Evolutionary conservation across 92 coral and sea anemone genomes (phyloP).

Genomic region (Micromussa lordhowensis): DNA sequence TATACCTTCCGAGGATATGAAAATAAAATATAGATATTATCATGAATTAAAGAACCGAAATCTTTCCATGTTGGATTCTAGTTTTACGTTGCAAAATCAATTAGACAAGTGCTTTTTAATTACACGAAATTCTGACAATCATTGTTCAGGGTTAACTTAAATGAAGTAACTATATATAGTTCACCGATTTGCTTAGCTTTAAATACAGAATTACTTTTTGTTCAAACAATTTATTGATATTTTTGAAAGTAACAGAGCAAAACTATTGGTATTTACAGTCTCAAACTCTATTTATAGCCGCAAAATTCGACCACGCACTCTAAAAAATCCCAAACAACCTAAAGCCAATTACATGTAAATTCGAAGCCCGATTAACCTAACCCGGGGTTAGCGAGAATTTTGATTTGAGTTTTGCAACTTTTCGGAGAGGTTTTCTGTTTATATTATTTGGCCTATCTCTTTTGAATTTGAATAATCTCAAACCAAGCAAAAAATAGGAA

Average conservation of each 20-base stretch:
- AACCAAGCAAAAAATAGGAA: too few relatives aligned
- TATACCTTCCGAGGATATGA: not conserved
- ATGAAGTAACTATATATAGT: not conserved
- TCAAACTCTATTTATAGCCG: not conserved
- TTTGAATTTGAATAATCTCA: too few relatives aligned
- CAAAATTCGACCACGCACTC: not conserved
- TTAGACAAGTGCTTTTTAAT: not conserved
- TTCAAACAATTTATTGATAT: not conserved
- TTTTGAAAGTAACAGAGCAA: not conserved
- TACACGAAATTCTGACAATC: not conserved
- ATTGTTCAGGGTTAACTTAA: not conserved
- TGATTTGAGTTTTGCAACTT: too few relatives aligned
- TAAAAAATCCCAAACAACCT: not conserved
- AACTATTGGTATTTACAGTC: not conserved
- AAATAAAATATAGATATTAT: too few relatives aligned
- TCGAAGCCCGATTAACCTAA: too few relatives aligned
- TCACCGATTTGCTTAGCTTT: not conserved
- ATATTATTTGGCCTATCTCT: too few relatives aligned
- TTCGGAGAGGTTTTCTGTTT: too few relatives aligned
- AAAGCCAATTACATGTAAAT: not conserved
- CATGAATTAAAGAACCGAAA: not conserved
- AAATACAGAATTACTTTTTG: not conserved
- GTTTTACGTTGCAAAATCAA: not conserved
- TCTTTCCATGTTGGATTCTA: not conserved
- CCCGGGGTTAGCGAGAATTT: too few relatives aligned